phyloP scores from a whole-genome alignment of 2,797 vertebrate species.

The Brotula barbata region DNA sequence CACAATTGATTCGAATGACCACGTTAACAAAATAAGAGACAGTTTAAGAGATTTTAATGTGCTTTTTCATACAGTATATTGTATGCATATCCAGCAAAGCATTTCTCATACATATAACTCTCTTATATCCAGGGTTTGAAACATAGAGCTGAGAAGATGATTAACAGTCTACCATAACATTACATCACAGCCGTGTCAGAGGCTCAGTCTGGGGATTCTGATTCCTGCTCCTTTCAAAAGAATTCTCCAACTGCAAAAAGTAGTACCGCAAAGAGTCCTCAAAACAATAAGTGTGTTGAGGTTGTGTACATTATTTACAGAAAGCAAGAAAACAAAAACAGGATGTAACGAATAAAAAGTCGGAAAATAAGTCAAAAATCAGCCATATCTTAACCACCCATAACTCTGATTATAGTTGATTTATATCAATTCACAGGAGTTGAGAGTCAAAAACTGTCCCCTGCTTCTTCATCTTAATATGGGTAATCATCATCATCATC shows the following conservation, averaged over 20 bases:
- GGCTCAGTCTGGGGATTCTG: slow-evolving; percentile 51
- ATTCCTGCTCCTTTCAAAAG: slow-evolving; percentile 57
- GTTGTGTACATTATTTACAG: slow-evolving; percentile 79
- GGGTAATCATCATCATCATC: slow-evolving; percentile 50
- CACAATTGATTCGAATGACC: slow-evolving; percentile 46
- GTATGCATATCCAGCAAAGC: slow-evolving; percentile 79
- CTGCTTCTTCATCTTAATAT: slow-evolving; percentile 55
- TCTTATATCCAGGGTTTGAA: slow-evolving; percentile 71
- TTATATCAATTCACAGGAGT: slow-evolving; percentile 71
- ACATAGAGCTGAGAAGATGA: slow-evolving; percentile 70
- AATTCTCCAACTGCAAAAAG: slow-evolving; percentile 67
- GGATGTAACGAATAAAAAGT: slow-evolving; percentile 70
- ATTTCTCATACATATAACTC: slow-evolving; percentile 81
- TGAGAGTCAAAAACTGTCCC: slow-evolving; percentile 68
- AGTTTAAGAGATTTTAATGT: slow-evolving; percentile 81
- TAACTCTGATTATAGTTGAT: slow-evolving; percentile 69
- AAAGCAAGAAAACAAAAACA: slow-evolving; percentile 61
- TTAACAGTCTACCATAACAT: slow-evolving; percentile 77
- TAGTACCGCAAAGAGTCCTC: slow-evolving; percentile 71
- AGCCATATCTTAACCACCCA: slow-evolving; percentile 57
- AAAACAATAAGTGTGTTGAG: slow-evolving; percentile 69
- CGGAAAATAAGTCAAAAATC: slow-evolving; percentile 63
- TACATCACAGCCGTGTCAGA: slow-evolving; percentile 47
- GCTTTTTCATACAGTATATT: slow-evolving; percentile 81
- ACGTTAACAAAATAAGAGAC: slow-evolving; percentile 61